Conservation (phyloP, 2,797 vertebrate genomes). For the Lithobates sylvaticus region DNA sequence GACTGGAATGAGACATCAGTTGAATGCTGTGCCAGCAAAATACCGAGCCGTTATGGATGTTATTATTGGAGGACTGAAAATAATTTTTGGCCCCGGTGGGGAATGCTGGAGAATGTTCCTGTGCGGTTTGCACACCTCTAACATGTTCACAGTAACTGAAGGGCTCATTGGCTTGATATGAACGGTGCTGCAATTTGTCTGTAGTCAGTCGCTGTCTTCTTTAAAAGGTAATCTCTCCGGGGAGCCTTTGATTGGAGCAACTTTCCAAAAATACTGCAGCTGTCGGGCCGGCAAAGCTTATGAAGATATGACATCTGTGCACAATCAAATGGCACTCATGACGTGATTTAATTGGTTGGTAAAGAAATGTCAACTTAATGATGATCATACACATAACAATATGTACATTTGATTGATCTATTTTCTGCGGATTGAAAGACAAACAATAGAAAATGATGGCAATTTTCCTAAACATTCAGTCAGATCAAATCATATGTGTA, state of each 20-base stretch:
- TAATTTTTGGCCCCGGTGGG: slow-evolving; percentile 47
- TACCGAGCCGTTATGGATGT: slow-evolving; percentile 21
- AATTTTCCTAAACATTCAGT: too few species aligned
- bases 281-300: neutral
- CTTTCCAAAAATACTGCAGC: neutral
- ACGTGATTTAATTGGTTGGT: too few species aligned
- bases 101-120: slow-evolving; percentile 31
- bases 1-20: slow-evolving; percentile 34
- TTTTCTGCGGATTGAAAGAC: too few species aligned
- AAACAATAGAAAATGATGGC: too few species aligned
- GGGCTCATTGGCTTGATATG: slow-evolving; percentile 9
- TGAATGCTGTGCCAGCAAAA: slow-evolving; percentile 29
- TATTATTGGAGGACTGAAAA: slow-evolving; percentile 35
- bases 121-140: slow-evolving; percentile 6
- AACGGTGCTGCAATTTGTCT: slow-evolving; percentile 8
- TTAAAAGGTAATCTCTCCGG: slow-evolving; percentile 9
- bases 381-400: too few species aligned
- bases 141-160: slow-evolving; percentile 30
- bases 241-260: neutral
- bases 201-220: slow-evolving; percentile 3
- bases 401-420: too few species aligned
- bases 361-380: too few species aligned
- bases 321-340: too few species aligned
- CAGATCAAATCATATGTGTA: too few species aligned
- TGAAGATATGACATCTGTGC: too few species aligned